Evolutionary conservation across 2,888 invertebrate species (phyloP).

Genomic region (Mimachlamys varia): DNA sequence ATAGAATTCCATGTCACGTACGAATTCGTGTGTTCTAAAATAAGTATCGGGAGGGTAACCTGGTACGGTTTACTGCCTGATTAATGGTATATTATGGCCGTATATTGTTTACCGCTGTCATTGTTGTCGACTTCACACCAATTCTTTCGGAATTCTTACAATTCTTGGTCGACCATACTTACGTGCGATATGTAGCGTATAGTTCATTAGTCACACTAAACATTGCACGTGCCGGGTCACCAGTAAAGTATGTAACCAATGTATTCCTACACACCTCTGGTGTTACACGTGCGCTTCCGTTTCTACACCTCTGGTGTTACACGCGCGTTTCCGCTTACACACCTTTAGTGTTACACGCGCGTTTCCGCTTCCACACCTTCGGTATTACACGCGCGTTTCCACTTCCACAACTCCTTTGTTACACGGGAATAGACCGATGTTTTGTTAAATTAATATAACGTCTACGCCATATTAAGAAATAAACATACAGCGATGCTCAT

Average conservation of each 20-base stretch:
- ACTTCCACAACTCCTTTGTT: too few relatives aligned
- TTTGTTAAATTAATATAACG: too few relatives aligned
- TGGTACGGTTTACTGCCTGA: background rate
- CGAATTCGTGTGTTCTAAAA: background rate
- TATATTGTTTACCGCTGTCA: background rate
- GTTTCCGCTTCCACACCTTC: background rate
- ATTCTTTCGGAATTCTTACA: background rate
- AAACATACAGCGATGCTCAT: too few relatives aligned
- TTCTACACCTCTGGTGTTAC: background rate
- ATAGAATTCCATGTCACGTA: background rate
- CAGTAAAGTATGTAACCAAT: background rate
- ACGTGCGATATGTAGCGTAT: background rate
- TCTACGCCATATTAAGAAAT: too few relatives aligned
- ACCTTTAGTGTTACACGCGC: background rate
- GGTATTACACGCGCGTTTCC: background rate
- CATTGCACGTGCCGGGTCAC: background rate
- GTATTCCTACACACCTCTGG: background rate
- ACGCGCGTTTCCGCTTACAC: background rate
- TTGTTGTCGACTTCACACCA: background rate
- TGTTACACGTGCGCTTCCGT: background rate
- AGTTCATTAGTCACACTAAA: constrained; percentile 8
- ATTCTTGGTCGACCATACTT: background rate
- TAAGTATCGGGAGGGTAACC: background rate
- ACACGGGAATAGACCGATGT: too few relatives aligned
- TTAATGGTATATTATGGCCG: background rate